These are phyloP conservation scores for Vanessa atalanta DNA, from an alignment of 1,140 invertebrate species.

Conservation along the genomic window DNA sequence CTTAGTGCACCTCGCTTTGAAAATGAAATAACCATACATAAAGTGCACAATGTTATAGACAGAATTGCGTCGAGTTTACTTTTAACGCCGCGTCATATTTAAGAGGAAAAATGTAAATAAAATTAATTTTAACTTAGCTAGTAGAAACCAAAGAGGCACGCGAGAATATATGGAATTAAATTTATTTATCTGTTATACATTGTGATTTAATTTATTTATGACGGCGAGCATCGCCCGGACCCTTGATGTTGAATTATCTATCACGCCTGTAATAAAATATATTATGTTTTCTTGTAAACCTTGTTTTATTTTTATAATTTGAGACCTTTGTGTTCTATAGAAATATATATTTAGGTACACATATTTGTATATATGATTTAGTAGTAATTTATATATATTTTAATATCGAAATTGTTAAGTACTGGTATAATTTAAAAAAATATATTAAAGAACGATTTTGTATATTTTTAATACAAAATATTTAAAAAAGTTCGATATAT, in stretches of 20 bases:
- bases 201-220: conserved; percentile 77
- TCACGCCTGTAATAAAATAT: conserved; percentile 59
- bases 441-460: too few relatives aligned
- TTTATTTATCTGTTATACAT: conserved; percentile 75
- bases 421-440: too few relatives aligned
- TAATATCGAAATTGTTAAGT: too few relatives aligned
- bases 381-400: too few relatives aligned
- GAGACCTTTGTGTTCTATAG: too few relatives aligned
- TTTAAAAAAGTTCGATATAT: too few relatives aligned
- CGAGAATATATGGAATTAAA: conserved; percentile 56
- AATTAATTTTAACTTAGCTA: conserved; percentile 62
- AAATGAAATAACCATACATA: conserved; percentile 7
- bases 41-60: conserved; percentile 36
- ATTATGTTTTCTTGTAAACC: conserved; percentile 42
- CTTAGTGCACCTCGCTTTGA: conserved; percentile 17
- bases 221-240: conserved; percentile 37
- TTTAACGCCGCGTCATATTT: conserved; percentile 16
- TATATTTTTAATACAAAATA: too few relatives aligned
- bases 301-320: conserved; percentile 34
- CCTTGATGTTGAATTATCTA: conserved; percentile 42
- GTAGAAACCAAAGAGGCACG: conserved; percentile 79
- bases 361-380: too few relatives aligned
- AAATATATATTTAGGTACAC: too few relatives aligned
- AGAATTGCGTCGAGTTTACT: conserved; percentile 32
- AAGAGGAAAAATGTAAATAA: conserved; percentile 33